Conservation (phyloP, 2,113 vertebrate species). For the Pachyramphus minor region DNA sequence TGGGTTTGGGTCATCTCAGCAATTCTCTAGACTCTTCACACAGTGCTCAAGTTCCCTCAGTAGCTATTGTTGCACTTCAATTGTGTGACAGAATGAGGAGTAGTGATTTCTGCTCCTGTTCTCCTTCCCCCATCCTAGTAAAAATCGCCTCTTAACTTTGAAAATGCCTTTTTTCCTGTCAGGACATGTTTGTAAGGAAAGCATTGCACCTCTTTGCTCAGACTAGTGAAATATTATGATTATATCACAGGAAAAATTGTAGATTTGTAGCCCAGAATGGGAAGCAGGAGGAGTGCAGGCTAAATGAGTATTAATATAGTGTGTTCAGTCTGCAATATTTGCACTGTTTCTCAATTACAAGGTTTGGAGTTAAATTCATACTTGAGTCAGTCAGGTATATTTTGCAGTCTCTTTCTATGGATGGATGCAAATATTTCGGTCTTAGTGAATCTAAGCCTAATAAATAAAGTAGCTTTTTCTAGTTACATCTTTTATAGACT, state of each 20-base stretch:
- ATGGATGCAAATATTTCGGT: background rate
- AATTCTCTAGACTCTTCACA: background rate
- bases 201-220: background rate
- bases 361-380: background rate
- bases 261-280: background rate
- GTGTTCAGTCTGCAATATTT: background rate
- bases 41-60: background rate
- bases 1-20: background rate
- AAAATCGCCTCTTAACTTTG: background rate
- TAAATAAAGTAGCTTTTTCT: background rate
- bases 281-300: background rate
- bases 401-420: background rate
- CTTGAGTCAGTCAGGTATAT: background rate
- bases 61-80: background rate
- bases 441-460: background rate
- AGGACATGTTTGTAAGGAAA: background rate
- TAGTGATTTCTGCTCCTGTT: accelerated
- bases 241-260: background rate
- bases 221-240: background rate
- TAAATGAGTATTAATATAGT: background rate
- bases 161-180: background rate
- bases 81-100: background rate
- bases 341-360: background rate
- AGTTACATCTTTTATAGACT: background rate
- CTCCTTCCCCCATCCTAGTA: background rate